phyloP scores from a whole-genome alignment of 1,140 invertebrate species.

The Yoshiicerus persimilis region DNA sequence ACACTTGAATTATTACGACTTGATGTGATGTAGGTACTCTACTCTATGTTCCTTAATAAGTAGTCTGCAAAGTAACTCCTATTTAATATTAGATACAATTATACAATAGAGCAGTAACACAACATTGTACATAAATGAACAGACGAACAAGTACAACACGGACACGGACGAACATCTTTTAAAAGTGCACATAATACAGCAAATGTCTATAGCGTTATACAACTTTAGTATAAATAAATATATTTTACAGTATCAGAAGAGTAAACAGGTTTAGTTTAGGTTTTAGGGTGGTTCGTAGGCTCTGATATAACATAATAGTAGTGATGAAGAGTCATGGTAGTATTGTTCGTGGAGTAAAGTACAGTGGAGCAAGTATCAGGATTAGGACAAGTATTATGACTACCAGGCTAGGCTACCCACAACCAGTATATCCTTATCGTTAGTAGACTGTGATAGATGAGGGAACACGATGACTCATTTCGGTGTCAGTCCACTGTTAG shows the following conservation, averaged over 20 bases:
- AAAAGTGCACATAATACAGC: too few relatives aligned
- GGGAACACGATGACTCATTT: constrained; percentile 7
- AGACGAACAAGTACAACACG: too few relatives aligned
- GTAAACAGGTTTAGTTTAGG: neutral
- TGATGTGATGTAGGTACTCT: neutral
- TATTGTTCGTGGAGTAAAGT: neutral
- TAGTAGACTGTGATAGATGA: constrained; percentile 2
- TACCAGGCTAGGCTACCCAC: neutral
- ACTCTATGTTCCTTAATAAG: neutral
- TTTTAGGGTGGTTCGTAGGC: neutral
- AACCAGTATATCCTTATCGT: neutral
- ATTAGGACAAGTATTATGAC: too few relatives aligned
- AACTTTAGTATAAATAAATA: neutral
- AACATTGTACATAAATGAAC: too few relatives aligned
- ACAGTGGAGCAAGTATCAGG: too few relatives aligned
- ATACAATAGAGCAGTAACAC: too few relatives aligned
- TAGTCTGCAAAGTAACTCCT: neutral
- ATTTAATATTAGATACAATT: too few relatives aligned
- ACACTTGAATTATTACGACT: neutral
- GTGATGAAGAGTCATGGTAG: neutral
- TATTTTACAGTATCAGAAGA: neutral
- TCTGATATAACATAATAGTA: too few relatives aligned
- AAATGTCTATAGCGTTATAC: neutral
- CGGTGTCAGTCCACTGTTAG: neutral
- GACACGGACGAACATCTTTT: too few relatives aligned